phyloP scores from a whole-genome alignment of 1,140 invertebrate genomes.

The Harlomillsia oculata region DNA sequence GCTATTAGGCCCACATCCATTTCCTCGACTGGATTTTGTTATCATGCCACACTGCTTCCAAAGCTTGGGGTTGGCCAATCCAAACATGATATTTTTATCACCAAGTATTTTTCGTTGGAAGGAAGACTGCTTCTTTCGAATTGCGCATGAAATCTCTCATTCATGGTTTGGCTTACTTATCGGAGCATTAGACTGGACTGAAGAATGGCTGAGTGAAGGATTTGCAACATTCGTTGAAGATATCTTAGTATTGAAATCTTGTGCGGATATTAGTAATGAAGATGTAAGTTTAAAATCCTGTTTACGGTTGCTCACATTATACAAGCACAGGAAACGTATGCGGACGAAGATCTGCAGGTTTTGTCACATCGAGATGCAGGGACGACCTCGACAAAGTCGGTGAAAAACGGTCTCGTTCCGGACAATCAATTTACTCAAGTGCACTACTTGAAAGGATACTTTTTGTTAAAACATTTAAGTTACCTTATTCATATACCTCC shows the following conservation, averaged over 20 bases:
- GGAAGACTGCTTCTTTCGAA: constrained; percentile 38
- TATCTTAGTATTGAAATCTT: constrained; percentile 36
- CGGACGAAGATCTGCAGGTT: constrained; percentile 35
- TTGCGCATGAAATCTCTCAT: constrained; percentile 43
- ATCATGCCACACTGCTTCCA: constrained; percentile 42
- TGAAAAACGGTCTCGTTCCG: constrained; percentile 45
- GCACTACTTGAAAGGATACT: constrained; percentile 45
- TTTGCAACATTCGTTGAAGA: constrained; percentile 45
- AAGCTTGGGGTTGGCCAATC: constrained; percentile 40
- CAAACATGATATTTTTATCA: background rate
- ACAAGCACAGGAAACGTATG: constrained; percentile 39
- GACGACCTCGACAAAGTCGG: constrained; percentile 19
- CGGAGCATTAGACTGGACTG: constrained; percentile 44
- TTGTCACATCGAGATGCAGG: constrained; percentile 3
- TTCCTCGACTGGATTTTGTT: constrained; percentile 42
- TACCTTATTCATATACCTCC: constrained; percentile 36
- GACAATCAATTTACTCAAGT: constrained; percentile 44
- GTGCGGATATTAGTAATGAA: constrained; percentile 28
- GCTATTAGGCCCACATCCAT: constrained; percentile 42
- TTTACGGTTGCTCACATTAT: constrained; percentile 38
- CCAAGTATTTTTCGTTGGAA: no score
- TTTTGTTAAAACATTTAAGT: constrained; percentile 40
- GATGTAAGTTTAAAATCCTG: constrained; percentile 36
- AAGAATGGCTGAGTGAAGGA: constrained; percentile 46
- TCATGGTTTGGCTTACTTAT: constrained; percentile 44